Evolutionary conservation across 2,113 vertebrate species (phyloP).

Genomic region (Otolemur garnettii): DNA sequence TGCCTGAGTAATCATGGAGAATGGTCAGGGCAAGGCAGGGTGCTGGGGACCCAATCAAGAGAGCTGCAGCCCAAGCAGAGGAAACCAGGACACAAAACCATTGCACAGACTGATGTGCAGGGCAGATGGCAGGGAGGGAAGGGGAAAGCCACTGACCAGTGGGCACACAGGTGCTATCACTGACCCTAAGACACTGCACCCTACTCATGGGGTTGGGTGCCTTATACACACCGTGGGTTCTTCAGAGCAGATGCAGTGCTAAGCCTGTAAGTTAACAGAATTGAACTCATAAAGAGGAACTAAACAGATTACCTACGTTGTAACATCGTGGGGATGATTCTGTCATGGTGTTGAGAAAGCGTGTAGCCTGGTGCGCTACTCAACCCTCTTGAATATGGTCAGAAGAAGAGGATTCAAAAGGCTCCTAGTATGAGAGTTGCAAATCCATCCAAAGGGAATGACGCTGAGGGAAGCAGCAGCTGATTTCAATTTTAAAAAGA

Average conservation of each 20-base stretch:
- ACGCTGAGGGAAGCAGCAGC: neutral
- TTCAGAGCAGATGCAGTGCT: neutral
- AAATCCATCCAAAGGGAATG: constrained; percentile 26
- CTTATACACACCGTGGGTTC: neutral
- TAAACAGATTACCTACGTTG: neutral
- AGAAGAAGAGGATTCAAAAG: neutral
- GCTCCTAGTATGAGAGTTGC: neutral
- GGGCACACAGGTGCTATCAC: neutral
- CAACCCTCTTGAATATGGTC: neutral
- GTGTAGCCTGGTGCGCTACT: neutral
- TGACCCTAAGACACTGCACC: neutral
- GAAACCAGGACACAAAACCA: neutral
- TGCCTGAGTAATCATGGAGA: neutral
- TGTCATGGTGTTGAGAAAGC: neutral
- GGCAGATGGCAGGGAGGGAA: neutral
- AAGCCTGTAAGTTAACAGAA: neutral
- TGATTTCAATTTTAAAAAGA: constrained; percentile 44
- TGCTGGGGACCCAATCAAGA: neutral
- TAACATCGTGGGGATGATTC: neutral
- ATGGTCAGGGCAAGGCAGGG: neutral
- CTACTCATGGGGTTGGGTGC: neutral
- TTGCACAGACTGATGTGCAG: neutral
- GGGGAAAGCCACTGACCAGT: neutral
- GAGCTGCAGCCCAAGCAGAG: neutral
- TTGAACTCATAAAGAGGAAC: neutral